A percentile compares a stretch with the other conserved stretches of the same genome.
Evolutionary conservation across 2,888 invertebrate genomes (phyloP).

Genomic region (Acanthopleura granulata): DNA sequence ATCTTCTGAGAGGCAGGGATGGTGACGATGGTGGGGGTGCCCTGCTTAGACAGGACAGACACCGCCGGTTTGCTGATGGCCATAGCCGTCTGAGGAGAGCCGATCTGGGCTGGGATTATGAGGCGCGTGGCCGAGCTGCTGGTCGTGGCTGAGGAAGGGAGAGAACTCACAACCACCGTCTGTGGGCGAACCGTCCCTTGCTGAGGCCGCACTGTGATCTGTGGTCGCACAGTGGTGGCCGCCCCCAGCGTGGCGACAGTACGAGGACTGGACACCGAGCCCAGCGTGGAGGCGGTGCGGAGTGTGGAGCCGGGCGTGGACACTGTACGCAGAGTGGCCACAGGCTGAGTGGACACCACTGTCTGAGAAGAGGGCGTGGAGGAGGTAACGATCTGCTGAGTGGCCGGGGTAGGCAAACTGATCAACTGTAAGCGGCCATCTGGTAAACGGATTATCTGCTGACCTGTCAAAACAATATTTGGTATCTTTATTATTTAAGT

Average conservation of each 20-base stretch:
- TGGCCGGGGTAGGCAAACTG: slow-evolving; percentile 66
- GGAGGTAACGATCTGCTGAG: background rate
- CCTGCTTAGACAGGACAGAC: slow-evolving; percentile 12
- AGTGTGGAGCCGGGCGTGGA: slow-evolving; percentile 6
- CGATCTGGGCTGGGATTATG: slow-evolving; percentile 36
- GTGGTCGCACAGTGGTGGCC: slow-evolving; percentile 10
- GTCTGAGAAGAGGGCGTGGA: background rate
- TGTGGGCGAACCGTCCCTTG: slow-evolving; percentile 32
- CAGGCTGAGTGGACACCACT: background rate
- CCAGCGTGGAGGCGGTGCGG: background rate
- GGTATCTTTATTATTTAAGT: too few species aligned
- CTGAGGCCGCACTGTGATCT: slow-evolving; percentile 28
- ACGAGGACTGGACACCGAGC: background rate
- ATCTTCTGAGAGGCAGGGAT: slow-evolving; percentile 6
- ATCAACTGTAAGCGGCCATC: slow-evolving; percentile 93
- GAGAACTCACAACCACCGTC: slow-evolving; percentile 26
- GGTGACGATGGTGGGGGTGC: slow-evolving; percentile 15
- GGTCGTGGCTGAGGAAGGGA: background rate
- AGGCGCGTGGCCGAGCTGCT: slow-evolving; percentile 30
- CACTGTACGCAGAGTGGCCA: slow-evolving; percentile 11
- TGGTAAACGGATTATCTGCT: slow-evolving; percentile 91
- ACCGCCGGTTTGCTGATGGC: slow-evolving; percentile 22
- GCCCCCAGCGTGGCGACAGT: background rate
- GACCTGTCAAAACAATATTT: slow-evolving; percentile 68
- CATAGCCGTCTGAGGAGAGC: slow-evolving; percentile 20